phyloP scores from a whole-genome alignment of 2,113 vertebrate species.

The Bubo blakistoni region DNA sequence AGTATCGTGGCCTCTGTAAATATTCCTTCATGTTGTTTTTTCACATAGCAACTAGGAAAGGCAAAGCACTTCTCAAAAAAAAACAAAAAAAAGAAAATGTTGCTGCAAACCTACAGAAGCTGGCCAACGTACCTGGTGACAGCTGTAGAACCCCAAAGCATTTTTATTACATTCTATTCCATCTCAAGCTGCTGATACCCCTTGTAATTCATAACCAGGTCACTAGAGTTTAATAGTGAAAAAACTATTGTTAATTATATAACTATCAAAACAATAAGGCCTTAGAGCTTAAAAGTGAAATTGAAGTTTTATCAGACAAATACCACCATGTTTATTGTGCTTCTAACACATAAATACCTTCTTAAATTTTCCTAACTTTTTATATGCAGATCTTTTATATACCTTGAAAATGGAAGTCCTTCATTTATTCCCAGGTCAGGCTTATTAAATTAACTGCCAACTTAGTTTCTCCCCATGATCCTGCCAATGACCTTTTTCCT shows the following conservation, averaged over 20 bases:
- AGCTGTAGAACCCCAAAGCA: background rate
- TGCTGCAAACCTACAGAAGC: background rate
- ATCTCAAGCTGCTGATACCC: background rate
- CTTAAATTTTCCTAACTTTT: background rate
- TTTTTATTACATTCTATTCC: background rate
- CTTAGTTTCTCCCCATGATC: constrained; percentile 38
- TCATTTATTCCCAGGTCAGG: constrained; percentile 30
- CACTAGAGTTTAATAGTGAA: background rate
- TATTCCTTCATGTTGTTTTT: background rate
- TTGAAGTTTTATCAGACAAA: background rate
- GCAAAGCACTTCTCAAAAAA: background rate
- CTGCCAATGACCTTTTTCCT: constrained; percentile 44
- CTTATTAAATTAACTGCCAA: constrained; percentile 52
- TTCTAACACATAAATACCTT: background rate
- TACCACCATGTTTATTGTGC: background rate
- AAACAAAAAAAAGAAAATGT: background rate
- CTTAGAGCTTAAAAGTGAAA: background rate
- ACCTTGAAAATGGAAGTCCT: background rate
- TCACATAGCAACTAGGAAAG: background rate
- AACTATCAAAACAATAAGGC: background rate
- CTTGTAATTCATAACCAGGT: background rate
- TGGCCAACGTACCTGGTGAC: accelerated
- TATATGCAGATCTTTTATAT: background rate
- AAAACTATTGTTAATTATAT: background rate
- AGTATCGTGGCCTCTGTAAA: background rate